Evolutionary conservation across 2,797 vertebrate genomes (phyloP).

Genomic region (Rachycentron canadum): DNA sequence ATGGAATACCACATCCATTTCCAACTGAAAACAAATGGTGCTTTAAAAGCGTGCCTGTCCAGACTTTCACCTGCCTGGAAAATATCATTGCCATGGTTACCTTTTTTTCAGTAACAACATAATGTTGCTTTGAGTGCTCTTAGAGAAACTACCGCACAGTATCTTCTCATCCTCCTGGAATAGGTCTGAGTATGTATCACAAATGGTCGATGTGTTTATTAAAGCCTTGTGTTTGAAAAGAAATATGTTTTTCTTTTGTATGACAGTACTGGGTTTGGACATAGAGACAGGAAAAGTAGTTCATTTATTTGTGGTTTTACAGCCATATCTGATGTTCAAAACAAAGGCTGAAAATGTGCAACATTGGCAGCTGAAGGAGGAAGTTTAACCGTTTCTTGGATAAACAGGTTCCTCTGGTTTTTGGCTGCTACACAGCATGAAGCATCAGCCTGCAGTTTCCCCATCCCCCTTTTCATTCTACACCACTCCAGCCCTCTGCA

Average conservation of each 20-base stretch:
- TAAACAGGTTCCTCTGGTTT: constrained; percentile 66
- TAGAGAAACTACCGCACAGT: constrained; percentile 54
- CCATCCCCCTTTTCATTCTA: constrained; percentile 58
- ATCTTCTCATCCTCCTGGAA: constrained; percentile 46
- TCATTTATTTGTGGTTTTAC: neutral
- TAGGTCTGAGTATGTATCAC: constrained; percentile 38
- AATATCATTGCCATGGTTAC: constrained; percentile 76
- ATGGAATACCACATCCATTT: constrained; percentile 47
- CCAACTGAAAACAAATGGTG: constrained; percentile 72
- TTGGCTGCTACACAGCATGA: constrained; percentile 27
- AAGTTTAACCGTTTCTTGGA: constrained; percentile 31
- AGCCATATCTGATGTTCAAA: constrained; percentile 2
- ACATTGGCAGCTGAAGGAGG: constrained; percentile 2
- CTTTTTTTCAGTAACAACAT: constrained; percentile 57
- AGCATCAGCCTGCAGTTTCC: constrained; percentile 42
- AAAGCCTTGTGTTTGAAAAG: constrained; percentile 61
- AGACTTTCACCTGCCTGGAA: constrained; percentile 74
- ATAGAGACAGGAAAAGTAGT: neutral
- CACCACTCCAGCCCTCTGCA: constrained; percentile 34
- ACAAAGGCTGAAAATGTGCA: neutral
- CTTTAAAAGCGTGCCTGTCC: constrained; percentile 75
- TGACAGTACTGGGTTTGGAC: neutral
- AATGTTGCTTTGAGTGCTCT: constrained; percentile 70
- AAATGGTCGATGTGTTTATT: constrained; percentile 59
- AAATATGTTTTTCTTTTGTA: neutral